A percentile compares a stretch with the other conserved stretches of the same genome.
Evolutionary conservation across 2,797 vertebrate species (phyloP).

Genomic region (Pempheris klunzingeri): DNA sequence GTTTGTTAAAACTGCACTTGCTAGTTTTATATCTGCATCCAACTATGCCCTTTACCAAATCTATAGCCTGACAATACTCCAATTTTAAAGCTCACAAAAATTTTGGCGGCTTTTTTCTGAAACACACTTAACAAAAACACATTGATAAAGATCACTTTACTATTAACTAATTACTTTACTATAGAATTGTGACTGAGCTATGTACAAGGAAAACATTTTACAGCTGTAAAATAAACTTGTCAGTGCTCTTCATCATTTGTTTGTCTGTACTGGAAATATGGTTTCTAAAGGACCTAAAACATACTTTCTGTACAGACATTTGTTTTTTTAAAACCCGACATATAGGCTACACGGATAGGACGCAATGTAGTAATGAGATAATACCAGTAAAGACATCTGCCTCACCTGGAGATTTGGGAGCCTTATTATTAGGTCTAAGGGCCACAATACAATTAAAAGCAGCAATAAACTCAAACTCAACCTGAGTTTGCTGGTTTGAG

Average conservation of each 20-base stretch:
- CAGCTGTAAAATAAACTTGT: neutral
- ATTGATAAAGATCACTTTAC: too few species aligned
- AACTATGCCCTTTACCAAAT: neutral
- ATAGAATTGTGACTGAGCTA: neutral
- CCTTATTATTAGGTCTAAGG: neutral
- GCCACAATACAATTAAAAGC: neutral
- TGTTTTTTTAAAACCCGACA: neutral
- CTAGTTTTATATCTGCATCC: neutral
- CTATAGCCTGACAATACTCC: neutral
- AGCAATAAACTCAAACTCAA: neutral
- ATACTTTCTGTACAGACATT: neutral
- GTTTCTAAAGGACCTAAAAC: neutral
- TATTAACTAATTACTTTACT: too few species aligned
- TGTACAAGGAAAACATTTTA: neutral
- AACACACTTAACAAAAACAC: too few species aligned
- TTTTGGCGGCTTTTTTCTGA: too few species aligned
- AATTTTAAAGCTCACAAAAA: neutral
- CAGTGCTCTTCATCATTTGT: neutral
- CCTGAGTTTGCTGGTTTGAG: neutral
- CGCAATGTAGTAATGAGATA: neutral
- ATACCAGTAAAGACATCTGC: neutral
- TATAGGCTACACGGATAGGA: too few species aligned
- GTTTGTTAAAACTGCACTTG: neutral
- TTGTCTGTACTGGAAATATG: neutral
- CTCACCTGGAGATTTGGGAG: too few species aligned